Conservation (phyloP, 2,113 vertebrate genomes). For the Neodon shergylaensis region DNA sequence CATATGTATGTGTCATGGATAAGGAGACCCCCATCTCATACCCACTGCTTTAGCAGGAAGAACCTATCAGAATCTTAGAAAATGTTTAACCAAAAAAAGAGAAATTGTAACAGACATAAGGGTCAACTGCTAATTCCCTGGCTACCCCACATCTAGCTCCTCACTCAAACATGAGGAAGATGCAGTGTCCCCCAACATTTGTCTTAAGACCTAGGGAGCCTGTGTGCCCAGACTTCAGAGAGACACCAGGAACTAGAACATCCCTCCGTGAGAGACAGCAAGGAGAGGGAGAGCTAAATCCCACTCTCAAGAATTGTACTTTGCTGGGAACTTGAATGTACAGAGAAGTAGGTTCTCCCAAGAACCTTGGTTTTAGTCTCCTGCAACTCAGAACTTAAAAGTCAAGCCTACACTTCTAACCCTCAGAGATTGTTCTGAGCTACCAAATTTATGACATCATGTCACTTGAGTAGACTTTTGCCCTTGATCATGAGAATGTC, state of each 20-base stretch:
- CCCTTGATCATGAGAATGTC: background rate
- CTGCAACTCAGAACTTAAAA: background rate
- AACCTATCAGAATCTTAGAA: background rate
- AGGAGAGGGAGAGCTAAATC: background rate
- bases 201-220: background rate
- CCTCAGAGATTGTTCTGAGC: background rate
- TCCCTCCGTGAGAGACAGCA: background rate
- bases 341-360: background rate
- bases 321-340: background rate
- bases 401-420: background rate
- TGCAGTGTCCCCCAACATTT: background rate
- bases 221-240: background rate
- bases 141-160: background rate
- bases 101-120: background rate
- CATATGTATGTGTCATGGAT: background rate
- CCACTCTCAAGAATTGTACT: background rate
- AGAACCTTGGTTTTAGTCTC: background rate
- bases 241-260: background rate
- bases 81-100: background rate
- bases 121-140: background rate
- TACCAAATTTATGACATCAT: background rate
- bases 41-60: background rate
- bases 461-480: background rate
- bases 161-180: background rate
- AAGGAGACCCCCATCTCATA: background rate